Evolutionary conservation across 1,140 invertebrate genomes (phyloP).

Genomic region (Eueides isabella): DNA sequence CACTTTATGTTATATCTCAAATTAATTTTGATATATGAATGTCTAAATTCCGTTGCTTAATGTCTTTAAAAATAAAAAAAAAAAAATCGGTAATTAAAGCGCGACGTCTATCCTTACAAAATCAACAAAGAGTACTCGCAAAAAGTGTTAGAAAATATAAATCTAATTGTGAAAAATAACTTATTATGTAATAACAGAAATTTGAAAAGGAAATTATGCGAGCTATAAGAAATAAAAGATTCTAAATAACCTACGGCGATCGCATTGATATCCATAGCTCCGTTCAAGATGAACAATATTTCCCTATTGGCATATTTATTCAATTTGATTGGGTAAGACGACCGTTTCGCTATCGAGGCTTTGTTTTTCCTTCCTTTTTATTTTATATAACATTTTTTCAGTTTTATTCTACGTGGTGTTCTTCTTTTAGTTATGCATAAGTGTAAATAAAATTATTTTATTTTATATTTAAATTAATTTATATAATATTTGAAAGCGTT

Average conservation of each 20-base stretch:
- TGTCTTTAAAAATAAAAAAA: too few relatives aligned
- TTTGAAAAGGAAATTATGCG: background rate
- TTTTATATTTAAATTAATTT: too few relatives aligned
- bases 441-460: too few relatives aligned
- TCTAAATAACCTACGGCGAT: background rate
- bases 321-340: background rate
- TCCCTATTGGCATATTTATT: slow-evolving; percentile 4
- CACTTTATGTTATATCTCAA: too few relatives aligned
- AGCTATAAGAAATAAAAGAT: background rate
- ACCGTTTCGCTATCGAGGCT: background rate
- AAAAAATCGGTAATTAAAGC: too few relatives aligned
- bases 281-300: slow-evolving; percentile 3
- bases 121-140: background rate
- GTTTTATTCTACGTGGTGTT: background rate
- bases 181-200: background rate
- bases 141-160: background rate
- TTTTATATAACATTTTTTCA: background rate
- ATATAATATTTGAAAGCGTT: too few relatives aligned
- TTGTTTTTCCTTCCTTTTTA: background rate
- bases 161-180: background rate
- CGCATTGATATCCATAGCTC: background rate
- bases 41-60: too few relatives aligned
- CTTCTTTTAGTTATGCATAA: too few relatives aligned
- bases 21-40: too few relatives aligned
- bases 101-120: too few relatives aligned